These are phyloP conservation scores for Drosophila sp. DNA, from an alignment of 1,140 invertebrate genomes.

Conservation along the genomic window DNA sequence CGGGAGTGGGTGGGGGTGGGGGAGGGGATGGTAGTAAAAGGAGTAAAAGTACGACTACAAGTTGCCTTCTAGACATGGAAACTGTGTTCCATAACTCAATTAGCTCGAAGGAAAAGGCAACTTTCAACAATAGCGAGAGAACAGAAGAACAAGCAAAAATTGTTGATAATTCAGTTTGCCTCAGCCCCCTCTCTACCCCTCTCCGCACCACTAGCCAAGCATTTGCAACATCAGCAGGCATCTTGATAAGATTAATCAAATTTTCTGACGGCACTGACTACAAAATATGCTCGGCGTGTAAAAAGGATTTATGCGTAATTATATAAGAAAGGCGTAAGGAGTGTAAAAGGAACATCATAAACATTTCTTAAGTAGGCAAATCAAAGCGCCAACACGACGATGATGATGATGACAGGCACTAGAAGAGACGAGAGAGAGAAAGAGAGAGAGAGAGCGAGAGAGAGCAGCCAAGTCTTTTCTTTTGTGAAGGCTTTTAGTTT, in stretches of 20 bases:
- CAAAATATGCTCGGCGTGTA: conserved; percentile 71
- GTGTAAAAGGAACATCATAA: conserved; percentile 20
- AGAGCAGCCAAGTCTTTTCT: conserved; percentile 7
- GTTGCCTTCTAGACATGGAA: conserved; percentile 22
- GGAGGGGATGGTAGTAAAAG: conserved; percentile 13
- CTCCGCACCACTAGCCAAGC: not conserved
- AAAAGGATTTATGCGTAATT: conserved; percentile 80
- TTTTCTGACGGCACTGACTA: conserved; percentile 57
- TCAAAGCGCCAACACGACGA: conserved; percentile 53
- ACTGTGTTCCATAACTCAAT: conserved; percentile 66
- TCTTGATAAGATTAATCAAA: conserved; percentile 83
- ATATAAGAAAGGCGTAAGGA: conserved; percentile 76
- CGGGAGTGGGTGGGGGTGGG: not conserved
- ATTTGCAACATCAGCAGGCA: conserved; percentile 30
- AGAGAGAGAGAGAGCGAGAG: conserved; percentile 42
- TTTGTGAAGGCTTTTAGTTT: conserved; percentile 58
- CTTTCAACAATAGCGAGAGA: conserved; percentile 13
- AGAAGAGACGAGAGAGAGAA: conserved; percentile 36
- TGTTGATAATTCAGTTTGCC: conserved; percentile 72
- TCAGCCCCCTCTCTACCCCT: conserved; percentile 35
- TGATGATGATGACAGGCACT: not conserved
- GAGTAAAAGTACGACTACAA: conserved; percentile 12
- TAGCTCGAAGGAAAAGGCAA: conserved; percentile 58
- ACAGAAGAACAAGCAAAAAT: conserved; percentile 55
- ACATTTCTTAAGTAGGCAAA: conserved; percentile 47